phyloP scores from a whole-genome alignment of 2,113 vertebrate genomes.

The Pithys albifrons region DNA sequence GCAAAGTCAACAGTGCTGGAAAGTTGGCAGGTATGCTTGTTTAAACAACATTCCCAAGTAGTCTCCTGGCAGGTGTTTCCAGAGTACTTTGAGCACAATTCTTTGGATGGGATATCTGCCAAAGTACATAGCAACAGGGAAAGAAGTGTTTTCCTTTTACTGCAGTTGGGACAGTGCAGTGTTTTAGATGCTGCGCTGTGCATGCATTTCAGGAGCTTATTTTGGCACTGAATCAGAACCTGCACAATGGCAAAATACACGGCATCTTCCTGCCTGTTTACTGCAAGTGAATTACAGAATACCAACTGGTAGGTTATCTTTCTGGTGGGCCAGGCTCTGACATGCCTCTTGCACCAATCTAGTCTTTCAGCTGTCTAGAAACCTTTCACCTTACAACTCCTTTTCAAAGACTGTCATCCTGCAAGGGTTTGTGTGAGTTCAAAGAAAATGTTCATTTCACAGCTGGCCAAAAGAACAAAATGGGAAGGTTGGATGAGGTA shows the following conservation, averaged over 20 bases:
- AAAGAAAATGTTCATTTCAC: not conserved
- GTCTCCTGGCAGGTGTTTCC: slow-evolving; percentile 84
- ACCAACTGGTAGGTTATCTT: not conserved
- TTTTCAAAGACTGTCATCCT: not conserved
- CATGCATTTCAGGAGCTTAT: slow-evolving; percentile 55
- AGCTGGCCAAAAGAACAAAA: not conserved
- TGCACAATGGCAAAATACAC: slow-evolving; percentile 58
- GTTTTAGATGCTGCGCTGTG: slow-evolving; percentile 47
- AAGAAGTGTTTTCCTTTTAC: slow-evolving; percentile 72
- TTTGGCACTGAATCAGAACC: slow-evolving; percentile 55
- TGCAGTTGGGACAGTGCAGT: slow-evolving; percentile 55
- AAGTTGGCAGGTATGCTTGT: slow-evolving; percentile 80
- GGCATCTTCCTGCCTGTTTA: slow-evolving; percentile 38
- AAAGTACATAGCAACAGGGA: slow-evolving; percentile 79
- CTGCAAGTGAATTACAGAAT: not conserved
- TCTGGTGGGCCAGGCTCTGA: not conserved
- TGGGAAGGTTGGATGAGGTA: not conserved
- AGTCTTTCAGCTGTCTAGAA: not conserved
- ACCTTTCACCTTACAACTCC: not conserved
- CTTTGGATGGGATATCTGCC: slow-evolving; percentile 76
- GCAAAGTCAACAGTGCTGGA: slow-evolving; percentile 75
- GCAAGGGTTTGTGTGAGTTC: not conserved
- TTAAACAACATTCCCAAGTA: slow-evolving; percentile 82
- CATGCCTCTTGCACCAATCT: not conserved
- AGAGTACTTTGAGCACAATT: slow-evolving; percentile 78